phyloP scores from a whole-genome alignment of 1,140 invertebrate genomes.

The Bombus confusus region DNA sequence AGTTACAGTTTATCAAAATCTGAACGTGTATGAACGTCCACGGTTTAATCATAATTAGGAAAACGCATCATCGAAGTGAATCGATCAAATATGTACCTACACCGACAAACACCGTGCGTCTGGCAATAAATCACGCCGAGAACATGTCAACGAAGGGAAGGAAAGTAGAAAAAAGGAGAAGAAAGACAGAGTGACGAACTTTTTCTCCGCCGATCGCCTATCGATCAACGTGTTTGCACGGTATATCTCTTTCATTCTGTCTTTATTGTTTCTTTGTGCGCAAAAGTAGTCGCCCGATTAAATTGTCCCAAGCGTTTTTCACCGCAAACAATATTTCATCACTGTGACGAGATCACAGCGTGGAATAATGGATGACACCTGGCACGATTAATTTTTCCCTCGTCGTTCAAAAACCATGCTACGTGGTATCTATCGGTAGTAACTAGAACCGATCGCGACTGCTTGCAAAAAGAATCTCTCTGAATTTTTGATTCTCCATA shows the following conservation, averaged over 20 bases:
- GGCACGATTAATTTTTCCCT: slow-evolving; percentile 29
- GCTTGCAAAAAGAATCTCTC: slow-evolving; percentile 2
- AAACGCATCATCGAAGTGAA: too few relatives aligned
- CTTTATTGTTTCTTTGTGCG: background rate
- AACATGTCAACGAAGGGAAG: background rate
- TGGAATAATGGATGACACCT: slow-evolving; percentile 24
- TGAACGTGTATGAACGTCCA: too few relatives aligned
- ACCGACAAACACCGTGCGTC: background rate
- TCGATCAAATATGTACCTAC: background rate
- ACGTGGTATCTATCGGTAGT: background rate
- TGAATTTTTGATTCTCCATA: slow-evolving; percentile 17
- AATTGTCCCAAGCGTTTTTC: background rate
- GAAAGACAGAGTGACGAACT: background rate
- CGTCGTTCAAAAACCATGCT: background rate
- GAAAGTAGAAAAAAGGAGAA: background rate
- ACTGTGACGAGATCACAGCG: slow-evolving; percentile 22
- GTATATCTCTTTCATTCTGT: background rate
- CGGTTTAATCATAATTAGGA: background rate
- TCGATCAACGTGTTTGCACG: background rate
- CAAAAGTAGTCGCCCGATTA: background rate
- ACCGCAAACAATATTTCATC: slow-evolving; percentile 6
- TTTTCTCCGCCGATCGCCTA: background rate
- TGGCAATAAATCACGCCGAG: background rate
- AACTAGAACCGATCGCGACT: background rate
- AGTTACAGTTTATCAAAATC: too few relatives aligned